Conservation (phyloP, 2,113 vertebrate genomes). For the Brachionichthys hirsutus region DNA sequence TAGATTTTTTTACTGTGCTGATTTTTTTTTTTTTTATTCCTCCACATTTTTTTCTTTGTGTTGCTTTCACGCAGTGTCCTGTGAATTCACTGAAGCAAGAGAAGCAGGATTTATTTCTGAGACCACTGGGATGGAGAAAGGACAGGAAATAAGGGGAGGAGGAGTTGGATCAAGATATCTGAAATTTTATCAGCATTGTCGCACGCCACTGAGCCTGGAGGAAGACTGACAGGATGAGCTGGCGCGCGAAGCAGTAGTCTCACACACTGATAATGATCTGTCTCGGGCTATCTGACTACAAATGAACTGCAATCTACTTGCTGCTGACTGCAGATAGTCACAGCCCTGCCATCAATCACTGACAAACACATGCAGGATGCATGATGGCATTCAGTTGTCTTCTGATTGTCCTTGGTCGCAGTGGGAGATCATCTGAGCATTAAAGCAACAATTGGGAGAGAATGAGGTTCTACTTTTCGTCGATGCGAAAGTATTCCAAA, state of each 20-base stretch:
- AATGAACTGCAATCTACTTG: constrained; percentile 42
- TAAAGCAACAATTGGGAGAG: constrained; percentile 52
- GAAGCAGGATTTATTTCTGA: constrained; percentile 8
- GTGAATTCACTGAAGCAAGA: constrained; percentile 10
- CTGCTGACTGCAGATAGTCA: constrained; percentile 36
- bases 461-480: constrained; percentile 49
- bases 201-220: constrained; percentile 57
- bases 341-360: constrained; percentile 49
- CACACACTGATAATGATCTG: constrained; percentile 65
- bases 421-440: constrained; percentile 63
- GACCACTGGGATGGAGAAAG: constrained; percentile 4
- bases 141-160: neutral
- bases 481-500: constrained; percentile 18
- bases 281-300: constrained; percentile 42
- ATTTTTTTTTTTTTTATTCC: neutral
- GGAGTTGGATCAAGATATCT: neutral
- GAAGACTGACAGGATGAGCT: constrained; percentile 56
- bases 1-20: neutral
- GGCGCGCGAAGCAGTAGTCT: constrained; percentile 49
- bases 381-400: constrained; percentile 53
- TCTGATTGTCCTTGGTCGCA: constrained; percentile 62
- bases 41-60: neutral
- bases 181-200: constrained; percentile 63
- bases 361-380: constrained; percentile 45
- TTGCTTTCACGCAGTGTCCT: constrained; percentile 14